A percentile compares a stretch with the other conserved stretches of the same genome.
These are phyloP conservation scores for Bungarus multicinctus DNA, from an alignment of 2,113 vertebrate genomes.

Conservation along the genomic window DNA sequence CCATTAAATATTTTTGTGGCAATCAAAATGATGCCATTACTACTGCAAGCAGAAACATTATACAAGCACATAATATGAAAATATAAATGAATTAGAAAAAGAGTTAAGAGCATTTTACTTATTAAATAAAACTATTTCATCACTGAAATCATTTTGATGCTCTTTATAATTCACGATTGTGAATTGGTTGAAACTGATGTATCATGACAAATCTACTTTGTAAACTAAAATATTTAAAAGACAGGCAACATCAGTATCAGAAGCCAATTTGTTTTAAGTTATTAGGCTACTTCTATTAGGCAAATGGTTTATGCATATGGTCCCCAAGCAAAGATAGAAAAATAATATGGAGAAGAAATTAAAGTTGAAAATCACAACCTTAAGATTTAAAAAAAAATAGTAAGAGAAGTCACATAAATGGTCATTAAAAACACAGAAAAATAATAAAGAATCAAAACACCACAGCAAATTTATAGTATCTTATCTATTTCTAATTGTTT, in stretches of 20 bases:
- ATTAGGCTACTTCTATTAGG: no score
- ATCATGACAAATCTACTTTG: no score
- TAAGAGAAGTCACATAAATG: not conserved
- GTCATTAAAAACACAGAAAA: not conserved
- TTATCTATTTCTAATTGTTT: not conserved
- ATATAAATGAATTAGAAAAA: not conserved
- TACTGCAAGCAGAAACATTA: slow-evolving; percentile 54
- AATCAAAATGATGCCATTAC: slow-evolving; percentile 65
- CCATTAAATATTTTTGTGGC: slow-evolving; percentile 60
- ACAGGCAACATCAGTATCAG: no score
- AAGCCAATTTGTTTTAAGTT: no score
- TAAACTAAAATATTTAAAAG: no score
- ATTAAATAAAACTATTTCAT: no score
- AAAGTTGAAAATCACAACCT: not conserved
- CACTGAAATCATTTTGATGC: no score
- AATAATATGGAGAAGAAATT: not conserved
- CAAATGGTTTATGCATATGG: no score
- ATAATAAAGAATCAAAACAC: not conserved
- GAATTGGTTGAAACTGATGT: no score
- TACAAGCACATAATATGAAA: slow-evolving; percentile 33
- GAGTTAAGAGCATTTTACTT: not conserved
- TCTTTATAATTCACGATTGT: no score
- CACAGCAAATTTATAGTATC: not conserved
- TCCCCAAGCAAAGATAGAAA: slow-evolving; percentile 4
- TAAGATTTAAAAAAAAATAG: not conserved